phyloP scores from a whole-genome alignment of 92 coral and sea anemone genomes.

The Heliopora coerulea region DNA sequence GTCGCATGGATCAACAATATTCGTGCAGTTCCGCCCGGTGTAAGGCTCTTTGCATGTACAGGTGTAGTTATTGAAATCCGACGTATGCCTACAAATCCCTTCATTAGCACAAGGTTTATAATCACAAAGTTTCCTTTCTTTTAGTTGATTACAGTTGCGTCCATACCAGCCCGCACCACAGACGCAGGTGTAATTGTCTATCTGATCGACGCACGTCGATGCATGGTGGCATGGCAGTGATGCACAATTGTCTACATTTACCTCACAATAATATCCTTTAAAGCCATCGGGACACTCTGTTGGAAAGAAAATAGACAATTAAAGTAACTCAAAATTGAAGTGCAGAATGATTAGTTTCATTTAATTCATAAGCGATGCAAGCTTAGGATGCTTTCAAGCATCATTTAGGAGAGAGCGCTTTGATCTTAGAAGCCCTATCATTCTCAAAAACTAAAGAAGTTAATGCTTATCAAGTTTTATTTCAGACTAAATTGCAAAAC shows the following conservation, averaged over 20 bases:
- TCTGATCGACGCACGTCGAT: slow-evolving; percentile 72
- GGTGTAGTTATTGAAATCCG: slow-evolving; percentile 80
- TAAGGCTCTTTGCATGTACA: slow-evolving; percentile 68
- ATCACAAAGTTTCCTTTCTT: slow-evolving; percentile 37
- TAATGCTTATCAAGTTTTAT: no score
- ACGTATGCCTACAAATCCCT: slow-evolving; percentile 65
- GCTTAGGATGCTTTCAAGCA: no score
- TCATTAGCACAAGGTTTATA: slow-evolving; percentile 63
- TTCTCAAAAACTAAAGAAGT: no score
- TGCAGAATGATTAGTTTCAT: no score
- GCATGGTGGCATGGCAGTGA: slow-evolving; percentile 57
- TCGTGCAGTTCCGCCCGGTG: slow-evolving; percentile 83
- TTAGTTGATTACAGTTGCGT: slow-evolving; percentile 60
- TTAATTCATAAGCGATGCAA: no score
- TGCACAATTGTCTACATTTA: slow-evolving; percentile 74
- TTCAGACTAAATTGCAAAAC: no score
- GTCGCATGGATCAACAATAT: slow-evolving; percentile 58
- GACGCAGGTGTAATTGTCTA: slow-evolving; percentile 69
- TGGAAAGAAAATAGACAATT: background rate
- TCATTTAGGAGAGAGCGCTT: no score
- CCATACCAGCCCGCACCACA: slow-evolving; percentile 92
- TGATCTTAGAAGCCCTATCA: no score
- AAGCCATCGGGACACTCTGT: slow-evolving; percentile 64
- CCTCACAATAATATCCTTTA: slow-evolving; percentile 90
- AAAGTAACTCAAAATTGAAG: no score